Base-by-base conservation (phyloP, 2,113 vertebrate species). In the Cranoglanis bouderius region DNA sequence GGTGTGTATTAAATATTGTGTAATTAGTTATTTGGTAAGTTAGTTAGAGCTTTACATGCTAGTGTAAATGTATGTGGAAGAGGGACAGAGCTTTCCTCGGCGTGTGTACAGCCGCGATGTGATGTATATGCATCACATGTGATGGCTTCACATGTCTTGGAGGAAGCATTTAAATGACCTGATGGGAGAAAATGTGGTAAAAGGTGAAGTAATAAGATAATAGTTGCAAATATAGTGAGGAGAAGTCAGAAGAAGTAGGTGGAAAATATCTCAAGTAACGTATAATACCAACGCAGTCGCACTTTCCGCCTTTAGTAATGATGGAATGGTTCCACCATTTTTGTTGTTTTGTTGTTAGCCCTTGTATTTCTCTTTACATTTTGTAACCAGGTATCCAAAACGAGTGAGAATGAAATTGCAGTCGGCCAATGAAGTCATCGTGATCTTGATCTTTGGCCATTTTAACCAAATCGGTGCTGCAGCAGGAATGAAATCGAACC, bases 401-500 rank as follows among this genome's bases (percentile, higher is more conserved):
- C 0, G 4, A 26, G 26, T 0, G 32, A 26, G 10, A 38, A 59
- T 26, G 59, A 35, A n/a, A 82, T 82, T 55, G 12, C 43, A 55
- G 1, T 78, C 3, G 2, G 13, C 14, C 78, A 32, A 2, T 7
- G 49, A 53, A 61, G 24, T 61, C 55, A 40, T 83, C 6, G 26
- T 40, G 35, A 82, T 59, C 55, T 7, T 14, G 21, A 83, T 83
- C 21, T 40, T 83, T 16, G 29, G 21, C 35, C 55, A 43, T 70
- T 82, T 72, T 59, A 82, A 82, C 24, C 49, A 70, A 72, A 82
- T 67, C 53, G 32, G 53, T 13, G 78, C 86, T 57, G 80, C 63
- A 19, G 86, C 10, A 38, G 49, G 78, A 88, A 61, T 32, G 61
- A 55, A 81, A 88, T 70, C 10, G 51, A 88, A 88, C 32, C 24